Percentiles rank a stretch among this genome's conserved stretches.
Evolutionary conservation across 2,797 vertebrate genomes (phyloP).

Genomic region (Tauraco hartlaubi): DNA sequence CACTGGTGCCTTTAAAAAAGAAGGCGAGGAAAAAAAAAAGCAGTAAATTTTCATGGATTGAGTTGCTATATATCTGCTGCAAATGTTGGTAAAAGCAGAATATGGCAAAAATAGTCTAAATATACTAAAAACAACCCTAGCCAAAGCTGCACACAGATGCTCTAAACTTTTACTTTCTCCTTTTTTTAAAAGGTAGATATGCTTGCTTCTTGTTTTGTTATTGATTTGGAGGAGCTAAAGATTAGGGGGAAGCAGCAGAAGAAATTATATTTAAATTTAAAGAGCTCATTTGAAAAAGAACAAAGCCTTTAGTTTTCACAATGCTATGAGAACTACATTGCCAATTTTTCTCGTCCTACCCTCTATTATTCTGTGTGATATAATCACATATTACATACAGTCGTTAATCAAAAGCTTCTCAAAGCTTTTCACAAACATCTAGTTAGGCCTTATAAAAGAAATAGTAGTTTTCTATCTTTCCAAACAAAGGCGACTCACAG

Average conservation of each 20-base stretch:
- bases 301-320: slow-evolving; percentile 4
- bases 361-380: slow-evolving; percentile 21
- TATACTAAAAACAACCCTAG: neutral
- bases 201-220: neutral
- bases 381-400: neutral
- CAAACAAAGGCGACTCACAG: neutral
- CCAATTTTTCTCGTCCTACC: neutral
- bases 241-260: neutral
- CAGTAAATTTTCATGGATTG: neutral
- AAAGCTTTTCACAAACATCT: slow-evolving; percentile 28
- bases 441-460: neutral
- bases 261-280: neutral
- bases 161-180: neutral
- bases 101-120: neutral
- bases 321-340: neutral
- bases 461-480: neutral
- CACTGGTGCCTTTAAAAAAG: neutral
- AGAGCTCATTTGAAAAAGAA: neutral
- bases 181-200: neutral
- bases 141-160: neutral
- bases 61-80: neutral
- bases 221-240: neutral
- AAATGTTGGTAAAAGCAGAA: neutral
- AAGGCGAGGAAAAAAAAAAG: rapidly evolving
- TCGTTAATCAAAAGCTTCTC: slow-evolving; percentile 28